A percentile compares a stretch with the other conserved stretches of the same genome.
Evolutionary conservation across 1,140 invertebrate genomes (phyloP).

Genomic region (Drosophila insularis): DNA sequence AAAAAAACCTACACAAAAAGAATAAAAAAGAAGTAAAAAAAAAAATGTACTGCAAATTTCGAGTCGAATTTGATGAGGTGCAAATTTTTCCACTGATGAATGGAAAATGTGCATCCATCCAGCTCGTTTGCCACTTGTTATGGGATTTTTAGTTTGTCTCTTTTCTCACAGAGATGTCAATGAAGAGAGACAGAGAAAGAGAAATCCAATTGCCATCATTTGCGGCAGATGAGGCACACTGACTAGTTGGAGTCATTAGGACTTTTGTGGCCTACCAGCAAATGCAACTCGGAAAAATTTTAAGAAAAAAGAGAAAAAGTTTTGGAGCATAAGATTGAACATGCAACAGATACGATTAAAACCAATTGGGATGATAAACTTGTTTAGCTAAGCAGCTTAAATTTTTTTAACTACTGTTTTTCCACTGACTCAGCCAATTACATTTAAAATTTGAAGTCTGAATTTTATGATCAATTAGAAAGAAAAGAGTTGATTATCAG

Average conservation of each 20-base stretch:
- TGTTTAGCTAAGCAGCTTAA: too few species aligned
- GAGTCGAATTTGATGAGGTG: conserved; percentile 9
- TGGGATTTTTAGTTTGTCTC: neutral
- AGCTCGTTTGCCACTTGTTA: conserved; percentile 3
- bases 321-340: too few species aligned
- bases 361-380: too few species aligned
- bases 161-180: too few species aligned
- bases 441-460: too few species aligned
- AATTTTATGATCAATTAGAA: too few species aligned
- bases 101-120: conserved; percentile 6
- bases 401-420: too few species aligned
- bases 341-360: too few species aligned
- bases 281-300: neutral
- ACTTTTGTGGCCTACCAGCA: neutral
- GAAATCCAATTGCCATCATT: conserved; percentile 2
- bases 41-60: conserved; percentile 1
- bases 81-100: conserved; percentile 8
- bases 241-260: neutral
- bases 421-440: too few species aligned
- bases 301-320: neutral
- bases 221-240: conserved; percentile 5
- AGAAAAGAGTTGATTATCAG: too few species aligned
- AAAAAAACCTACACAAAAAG: neutral
- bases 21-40: neutral
- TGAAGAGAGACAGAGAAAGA: neutral